phyloP scores from a whole-genome alignment of 1,140 invertebrate genomes.

The Drosophila bifasciata region DNA sequence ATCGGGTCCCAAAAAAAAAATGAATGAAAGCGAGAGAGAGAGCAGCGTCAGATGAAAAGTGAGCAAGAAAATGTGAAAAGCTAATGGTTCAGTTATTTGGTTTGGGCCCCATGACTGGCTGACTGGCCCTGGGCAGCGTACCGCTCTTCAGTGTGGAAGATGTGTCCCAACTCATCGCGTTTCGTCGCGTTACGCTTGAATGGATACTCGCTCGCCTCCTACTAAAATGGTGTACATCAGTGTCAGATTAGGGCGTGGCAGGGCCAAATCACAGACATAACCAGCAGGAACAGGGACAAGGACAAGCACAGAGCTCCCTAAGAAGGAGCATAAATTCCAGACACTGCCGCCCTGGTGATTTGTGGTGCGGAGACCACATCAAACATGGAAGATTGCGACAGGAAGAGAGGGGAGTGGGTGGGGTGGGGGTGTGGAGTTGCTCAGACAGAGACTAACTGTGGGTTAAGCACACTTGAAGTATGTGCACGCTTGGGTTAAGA shows the following conservation, averaged over 20 bases:
- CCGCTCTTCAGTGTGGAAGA: slow-evolving; percentile 33
- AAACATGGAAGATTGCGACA: slow-evolving; percentile 53
- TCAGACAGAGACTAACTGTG: slow-evolving; percentile 54
- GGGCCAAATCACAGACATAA: slow-evolving; percentile 68
- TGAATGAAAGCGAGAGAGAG: slow-evolving; percentile 13
- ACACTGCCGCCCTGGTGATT: slow-evolving; percentile 66
- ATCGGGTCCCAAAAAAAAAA: slow-evolving; percentile 21
- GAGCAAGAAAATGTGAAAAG: slow-evolving; percentile 55
- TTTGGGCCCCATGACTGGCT: slow-evolving; percentile 4
- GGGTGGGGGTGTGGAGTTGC: slow-evolving; percentile 11
- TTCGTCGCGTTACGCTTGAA: slow-evolving; percentile 51
- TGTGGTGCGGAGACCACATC: slow-evolving; percentile 72
- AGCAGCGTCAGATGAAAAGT: slow-evolving; percentile 32
- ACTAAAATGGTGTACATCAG: slow-evolving; percentile 67
- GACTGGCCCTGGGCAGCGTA: slow-evolving; percentile 20
- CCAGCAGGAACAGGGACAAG: slow-evolving; percentile 32
- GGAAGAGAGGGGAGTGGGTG: background rate
- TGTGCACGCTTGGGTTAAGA: slow-evolving; percentile 68
- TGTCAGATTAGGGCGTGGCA: slow-evolving; percentile 71
- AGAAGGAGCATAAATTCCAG: slow-evolving; percentile 77
- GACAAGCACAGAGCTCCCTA: slow-evolving; percentile 16
- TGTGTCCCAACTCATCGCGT: slow-evolving; percentile 32
- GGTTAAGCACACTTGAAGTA: slow-evolving; percentile 76
- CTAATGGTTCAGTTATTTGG: slow-evolving; percentile 58
- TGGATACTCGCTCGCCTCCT: slow-evolving; percentile 24